Evolutionary conservation across 2,113 vertebrate species (phyloP).

Genomic region (Phaethornis superciliosus): DNA sequence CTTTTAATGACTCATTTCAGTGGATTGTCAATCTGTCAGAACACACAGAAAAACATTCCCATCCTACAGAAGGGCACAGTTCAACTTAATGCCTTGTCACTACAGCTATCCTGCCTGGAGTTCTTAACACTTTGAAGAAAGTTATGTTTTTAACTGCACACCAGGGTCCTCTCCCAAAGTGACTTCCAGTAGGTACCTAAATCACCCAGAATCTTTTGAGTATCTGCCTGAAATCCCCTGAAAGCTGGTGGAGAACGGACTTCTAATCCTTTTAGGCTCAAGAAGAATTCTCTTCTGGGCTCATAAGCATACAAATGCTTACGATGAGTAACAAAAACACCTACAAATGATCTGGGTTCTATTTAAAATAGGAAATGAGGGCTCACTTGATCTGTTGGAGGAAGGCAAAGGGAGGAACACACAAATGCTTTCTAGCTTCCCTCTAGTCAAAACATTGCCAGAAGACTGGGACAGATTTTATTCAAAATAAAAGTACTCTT

Average conservation of each 20-base stretch:
- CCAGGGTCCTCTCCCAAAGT: not conserved
- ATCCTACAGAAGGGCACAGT: not conserved
- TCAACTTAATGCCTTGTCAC: not conserved
- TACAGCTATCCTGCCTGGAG: not conserved
- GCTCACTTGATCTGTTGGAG: not conserved
- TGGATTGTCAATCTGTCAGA: not conserved
- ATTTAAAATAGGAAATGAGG: not conserved
- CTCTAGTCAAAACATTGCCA: not conserved
- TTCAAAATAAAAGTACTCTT: not conserved
- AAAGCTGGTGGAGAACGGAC: not conserved
- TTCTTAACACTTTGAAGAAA: not conserved
- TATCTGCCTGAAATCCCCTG: not conserved
- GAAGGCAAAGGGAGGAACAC: not conserved
- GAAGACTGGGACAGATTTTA: not conserved
- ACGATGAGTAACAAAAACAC: not conserved
- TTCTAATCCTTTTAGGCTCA: not conserved
- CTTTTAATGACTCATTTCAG: constrained; percentile 52
- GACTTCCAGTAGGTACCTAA: not conserved
- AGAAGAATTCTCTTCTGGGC: not conserved
- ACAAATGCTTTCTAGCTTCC: not conserved
- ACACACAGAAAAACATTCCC: not conserved
- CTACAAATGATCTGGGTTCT: not conserved
- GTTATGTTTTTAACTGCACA: not conserved
- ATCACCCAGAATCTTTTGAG: not conserved
- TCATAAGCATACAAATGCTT: not conserved